A percentile compares a stretch with the other conserved stretches of the same genome.
phyloP scores from a whole-genome alignment of 2,888 invertebrate species.

The Hirtodrosophila duncani region DNA sequence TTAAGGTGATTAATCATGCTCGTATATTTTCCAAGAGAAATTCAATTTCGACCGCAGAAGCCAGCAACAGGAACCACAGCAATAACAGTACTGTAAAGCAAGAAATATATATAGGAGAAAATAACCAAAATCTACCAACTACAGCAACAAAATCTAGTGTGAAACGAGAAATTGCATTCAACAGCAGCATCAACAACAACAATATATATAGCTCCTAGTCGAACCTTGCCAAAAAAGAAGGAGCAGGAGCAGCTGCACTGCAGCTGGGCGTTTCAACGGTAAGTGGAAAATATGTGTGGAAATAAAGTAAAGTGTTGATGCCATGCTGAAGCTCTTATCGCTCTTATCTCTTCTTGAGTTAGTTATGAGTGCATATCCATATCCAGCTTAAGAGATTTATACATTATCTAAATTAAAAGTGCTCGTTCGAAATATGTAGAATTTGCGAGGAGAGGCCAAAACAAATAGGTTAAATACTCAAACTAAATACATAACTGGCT shows the following conservation, averaged over 20 bases:
- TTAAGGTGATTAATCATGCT: conserved; percentile 67
- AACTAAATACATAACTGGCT: too few species aligned
- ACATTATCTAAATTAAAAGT: too few species aligned
- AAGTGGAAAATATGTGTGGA: too few species aligned
- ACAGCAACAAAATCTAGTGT: too few species aligned
- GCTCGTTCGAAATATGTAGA: too few species aligned
- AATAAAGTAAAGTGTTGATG: too few species aligned
- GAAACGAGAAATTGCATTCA: conserved; percentile 49
- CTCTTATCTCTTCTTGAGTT: too few species aligned
- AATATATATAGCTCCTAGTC: conserved; percentile 6
- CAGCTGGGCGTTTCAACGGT: too few species aligned
- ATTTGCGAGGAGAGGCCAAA: too few species aligned
- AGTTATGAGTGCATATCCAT: too few species aligned
- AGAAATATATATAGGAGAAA: background rate
- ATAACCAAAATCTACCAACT: conserved; percentile 10
- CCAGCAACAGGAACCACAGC: conserved; percentile 20
- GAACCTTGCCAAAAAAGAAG: background rate
- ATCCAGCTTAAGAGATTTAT: too few species aligned
- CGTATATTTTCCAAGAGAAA: conserved; percentile 63
- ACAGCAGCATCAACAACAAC: conserved; percentile 15
- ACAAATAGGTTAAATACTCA: conserved; percentile 2
- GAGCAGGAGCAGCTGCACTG: conserved; percentile 7
- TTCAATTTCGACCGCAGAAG: conserved; percentile 60
- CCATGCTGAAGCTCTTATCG: too few species aligned
- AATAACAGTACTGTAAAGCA: conserved; percentile 15